Evolutionary conservation across 2,797 vertebrate species (phyloP), one percentile per base, ranked within the genome.

Genomic region (Melanotaenia parkinsoni): DNA sequence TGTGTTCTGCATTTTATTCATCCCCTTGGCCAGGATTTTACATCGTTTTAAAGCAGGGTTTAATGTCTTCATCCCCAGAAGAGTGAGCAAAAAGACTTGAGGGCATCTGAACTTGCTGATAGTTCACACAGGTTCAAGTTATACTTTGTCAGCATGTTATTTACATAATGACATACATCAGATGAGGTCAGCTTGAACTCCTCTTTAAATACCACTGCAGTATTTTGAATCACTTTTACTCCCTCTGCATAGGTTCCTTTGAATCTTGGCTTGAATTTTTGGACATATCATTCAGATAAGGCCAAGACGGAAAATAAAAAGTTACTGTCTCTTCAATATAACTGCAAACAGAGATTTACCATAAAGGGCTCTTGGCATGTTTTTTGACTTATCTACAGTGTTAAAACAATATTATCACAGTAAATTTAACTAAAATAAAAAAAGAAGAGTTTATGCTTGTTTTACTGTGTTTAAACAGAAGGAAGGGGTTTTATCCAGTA

Each of bases 81-180:
- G 50, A 67, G 40, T 20, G 3, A 0, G 32, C 14, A 26, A 50
- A 65, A 51, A 38, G 60, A 76, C 32, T 45, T 16, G 43, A 45
- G 50, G 57, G 62, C 47, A 66, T 63, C 66, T 33, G 1, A 74
- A 80, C 58, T 35, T 71, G 62, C 70, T 81, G 72, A 82, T 58
- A 26, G 32, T 35, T 72, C 56, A 62, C 58, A 63, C 30, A 61
- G 22, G 63, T 72, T 66, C 16, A 57, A 77, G 22, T 33, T 62
- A 59, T 33, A 43, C 61, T 69, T 61, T 43, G 64, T 68, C 62
- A 73, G 54, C 72, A 75, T 32, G 5, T 37, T 33, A 72, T 68
- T 81, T 74, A 61, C 24, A 71, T 73, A 74, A 62, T 54, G 67
- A 57, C 47, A 33, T 16, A 62, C 37, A 24, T 62, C 61, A 64